A percentile compares a stretch with the other conserved stretches of the same genome.
phyloP scores from a whole-genome alignment of 2,797 vertebrate species.

The Micropoecilia bifurca region DNA sequence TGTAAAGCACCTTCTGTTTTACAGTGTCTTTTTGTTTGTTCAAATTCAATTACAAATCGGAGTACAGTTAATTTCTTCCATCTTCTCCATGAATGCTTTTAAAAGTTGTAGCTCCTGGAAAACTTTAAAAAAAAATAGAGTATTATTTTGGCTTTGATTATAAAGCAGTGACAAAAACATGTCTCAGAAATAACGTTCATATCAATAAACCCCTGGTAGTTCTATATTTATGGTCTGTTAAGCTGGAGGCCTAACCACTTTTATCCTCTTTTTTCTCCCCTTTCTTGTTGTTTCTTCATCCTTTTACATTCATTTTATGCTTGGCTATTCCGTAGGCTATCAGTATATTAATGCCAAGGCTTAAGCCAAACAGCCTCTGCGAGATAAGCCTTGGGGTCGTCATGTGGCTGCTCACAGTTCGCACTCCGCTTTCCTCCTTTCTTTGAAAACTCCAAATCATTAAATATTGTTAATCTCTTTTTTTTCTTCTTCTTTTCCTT shows the following conservation, averaged over 20 bases:
- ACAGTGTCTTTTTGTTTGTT: conserved; percentile 62
- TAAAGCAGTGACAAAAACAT: conserved; percentile 65
- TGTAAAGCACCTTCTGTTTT: conserved; percentile 51
- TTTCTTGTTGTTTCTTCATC: conserved; percentile 89
- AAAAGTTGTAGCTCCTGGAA: conserved; percentile 24
- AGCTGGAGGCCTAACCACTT: conserved; percentile 84
- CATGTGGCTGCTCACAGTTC: conserved; percentile 82
- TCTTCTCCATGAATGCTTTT: conserved; percentile 51
- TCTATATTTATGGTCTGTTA: conserved; percentile 84
- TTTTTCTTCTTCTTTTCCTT: conserved; percentile 33
- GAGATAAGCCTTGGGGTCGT: conserved; percentile 85
- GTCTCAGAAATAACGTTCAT: conserved; percentile 69
- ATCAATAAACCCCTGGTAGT: conserved; percentile 78
- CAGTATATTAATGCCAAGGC: conserved; percentile 88
- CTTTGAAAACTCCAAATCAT: conserved; percentile 71
- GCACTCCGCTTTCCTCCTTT: conserved; percentile 76
- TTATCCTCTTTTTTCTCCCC: conserved; percentile 79
- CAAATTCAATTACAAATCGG: conserved; percentile 65
- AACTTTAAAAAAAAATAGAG: conserved; percentile 44
- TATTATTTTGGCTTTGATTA: conserved; percentile 58
- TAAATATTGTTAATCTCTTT: conserved; percentile 76
- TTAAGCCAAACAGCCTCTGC: conserved; percentile 86
- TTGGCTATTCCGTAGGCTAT: conserved; percentile 89
- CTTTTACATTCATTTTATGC: conserved; percentile 90
- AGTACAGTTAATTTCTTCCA: conserved; percentile 51